Conservation (phyloP, 2,113 vertebrate species). For the Pterocles burchelli region DNA sequence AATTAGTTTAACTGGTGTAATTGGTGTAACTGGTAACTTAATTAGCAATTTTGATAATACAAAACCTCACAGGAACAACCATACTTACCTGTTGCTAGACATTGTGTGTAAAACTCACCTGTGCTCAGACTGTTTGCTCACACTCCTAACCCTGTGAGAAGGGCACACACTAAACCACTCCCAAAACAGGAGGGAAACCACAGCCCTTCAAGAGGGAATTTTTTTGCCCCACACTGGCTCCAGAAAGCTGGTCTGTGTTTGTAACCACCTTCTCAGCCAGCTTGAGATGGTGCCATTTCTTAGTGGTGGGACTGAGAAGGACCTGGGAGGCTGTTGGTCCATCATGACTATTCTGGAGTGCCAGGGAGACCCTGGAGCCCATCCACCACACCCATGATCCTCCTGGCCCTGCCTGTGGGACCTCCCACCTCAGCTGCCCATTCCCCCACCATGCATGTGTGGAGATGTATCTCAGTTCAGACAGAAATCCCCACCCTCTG, state of each 20-base stretch:
- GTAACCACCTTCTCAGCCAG: not conserved
- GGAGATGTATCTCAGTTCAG: not conserved
- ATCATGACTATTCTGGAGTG: not conserved
- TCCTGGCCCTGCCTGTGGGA: not conserved
- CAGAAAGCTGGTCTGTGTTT: not conserved
- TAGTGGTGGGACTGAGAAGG: not conserved
- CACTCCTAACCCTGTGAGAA: not conserved
- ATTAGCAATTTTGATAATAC: not conserved
- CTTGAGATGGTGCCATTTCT: not conserved
- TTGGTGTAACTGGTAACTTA: not conserved
- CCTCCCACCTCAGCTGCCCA: not conserved
- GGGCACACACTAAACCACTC: not conserved
- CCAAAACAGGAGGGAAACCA: not conserved
- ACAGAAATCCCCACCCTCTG: not conserved
- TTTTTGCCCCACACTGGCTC: not conserved
- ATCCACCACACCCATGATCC: not conserved
- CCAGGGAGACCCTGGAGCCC: not conserved
- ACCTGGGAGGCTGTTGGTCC: not conserved
- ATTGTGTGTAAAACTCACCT: not conserved
- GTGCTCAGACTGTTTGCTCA: not conserved
- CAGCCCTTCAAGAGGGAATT: not conserved
- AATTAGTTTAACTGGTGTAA: not conserved
- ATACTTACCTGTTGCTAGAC: not conserved
- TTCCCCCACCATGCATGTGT: accelerated
- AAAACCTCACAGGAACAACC: not conserved